These are phyloP conservation scores for Hormaphis cornu DNA, from an alignment of 1,140 invertebrate genomes.

Conservation along the genomic window DNA sequence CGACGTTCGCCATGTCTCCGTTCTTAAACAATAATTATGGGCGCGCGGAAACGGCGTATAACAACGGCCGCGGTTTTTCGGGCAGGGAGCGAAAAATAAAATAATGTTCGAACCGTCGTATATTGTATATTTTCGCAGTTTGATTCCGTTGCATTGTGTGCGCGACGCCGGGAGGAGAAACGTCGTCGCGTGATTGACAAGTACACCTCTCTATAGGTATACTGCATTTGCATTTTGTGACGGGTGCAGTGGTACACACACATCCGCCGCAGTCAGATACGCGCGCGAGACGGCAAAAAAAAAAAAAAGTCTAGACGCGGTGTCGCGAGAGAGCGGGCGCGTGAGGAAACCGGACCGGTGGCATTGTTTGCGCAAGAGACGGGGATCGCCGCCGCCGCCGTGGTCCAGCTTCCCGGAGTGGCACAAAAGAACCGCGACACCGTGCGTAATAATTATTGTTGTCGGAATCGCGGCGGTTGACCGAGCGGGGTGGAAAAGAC, in stretches of 20 bases:
- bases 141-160: neutral
- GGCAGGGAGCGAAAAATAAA: too few species aligned
- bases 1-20: too few species aligned
- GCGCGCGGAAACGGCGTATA: too few species aligned
- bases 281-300: constrained; percentile 2
- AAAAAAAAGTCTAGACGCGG: constrained; percentile 5
- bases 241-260: neutral
- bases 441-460: constrained; percentile 15
- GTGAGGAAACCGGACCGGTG: constrained; percentile 22
- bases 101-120: too few species aligned
- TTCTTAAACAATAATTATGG: too few species aligned
- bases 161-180: neutral
- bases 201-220: too few species aligned
- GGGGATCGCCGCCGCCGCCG: neutral
- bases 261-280: neutral
- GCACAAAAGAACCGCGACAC: constrained; percentile 13
- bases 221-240: constrained; percentile 25
- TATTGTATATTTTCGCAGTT: neutral
- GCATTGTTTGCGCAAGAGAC: constrained; percentile 21
- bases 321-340: neutral
- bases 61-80: too few species aligned
- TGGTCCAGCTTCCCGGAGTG: constrained; percentile 1
- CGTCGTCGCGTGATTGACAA: constrained; percentile 32
- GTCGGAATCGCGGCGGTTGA: constrained; percentile 16
- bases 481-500: neutral